Conservation (phyloP, 2,888 invertebrate species). For the Thymelicus lineola region DNA sequence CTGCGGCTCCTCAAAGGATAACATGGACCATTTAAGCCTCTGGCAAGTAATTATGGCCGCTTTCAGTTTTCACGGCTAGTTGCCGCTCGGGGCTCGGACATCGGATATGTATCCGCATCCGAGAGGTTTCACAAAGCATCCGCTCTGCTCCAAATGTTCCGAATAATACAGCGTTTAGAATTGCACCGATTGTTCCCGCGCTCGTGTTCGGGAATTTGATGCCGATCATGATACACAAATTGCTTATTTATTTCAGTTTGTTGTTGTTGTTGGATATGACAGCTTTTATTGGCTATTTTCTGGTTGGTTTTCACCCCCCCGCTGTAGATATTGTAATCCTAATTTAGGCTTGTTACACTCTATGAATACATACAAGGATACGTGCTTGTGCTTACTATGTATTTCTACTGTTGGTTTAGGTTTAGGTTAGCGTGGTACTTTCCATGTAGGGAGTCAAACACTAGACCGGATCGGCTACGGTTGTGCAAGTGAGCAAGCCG, state of each 20-base stretch:
- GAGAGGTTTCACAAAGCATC: slow-evolving; percentile 22
- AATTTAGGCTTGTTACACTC: too few relatives aligned
- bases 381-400: too few relatives aligned
- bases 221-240: slow-evolving; percentile 2
- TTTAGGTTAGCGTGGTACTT: neutral
- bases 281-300: neutral
- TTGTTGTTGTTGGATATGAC: neutral
- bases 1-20: slow-evolving; percentile 20
- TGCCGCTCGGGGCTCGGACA: slow-evolving; percentile 31
- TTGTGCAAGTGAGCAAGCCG: slow-evolving; percentile 13
- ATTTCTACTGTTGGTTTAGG: neutral
- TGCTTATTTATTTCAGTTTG: neutral
- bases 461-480: slow-evolving; percentile 14
- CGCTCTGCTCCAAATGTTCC: slow-evolving; percentile 16
- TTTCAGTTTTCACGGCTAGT: slow-evolving; percentile 55
- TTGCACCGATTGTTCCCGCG: slow-evolving; percentile 4
- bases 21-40: slow-evolving; percentile 20
- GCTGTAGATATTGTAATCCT: too few relatives aligned
- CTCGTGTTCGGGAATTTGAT: neutral
- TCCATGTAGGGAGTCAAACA: slow-evolving; percentile 8
- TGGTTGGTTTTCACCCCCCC: too few relatives aligned
- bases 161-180: slow-evolving; percentile 23
- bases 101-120: slow-evolving; percentile 31
- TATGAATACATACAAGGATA: too few relatives aligned
- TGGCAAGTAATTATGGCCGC: slow-evolving; percentile 41